Evolutionary conservation across 2,113 vertebrate genomes (phyloP).

Genomic region (Menidia beryllina): DNA sequence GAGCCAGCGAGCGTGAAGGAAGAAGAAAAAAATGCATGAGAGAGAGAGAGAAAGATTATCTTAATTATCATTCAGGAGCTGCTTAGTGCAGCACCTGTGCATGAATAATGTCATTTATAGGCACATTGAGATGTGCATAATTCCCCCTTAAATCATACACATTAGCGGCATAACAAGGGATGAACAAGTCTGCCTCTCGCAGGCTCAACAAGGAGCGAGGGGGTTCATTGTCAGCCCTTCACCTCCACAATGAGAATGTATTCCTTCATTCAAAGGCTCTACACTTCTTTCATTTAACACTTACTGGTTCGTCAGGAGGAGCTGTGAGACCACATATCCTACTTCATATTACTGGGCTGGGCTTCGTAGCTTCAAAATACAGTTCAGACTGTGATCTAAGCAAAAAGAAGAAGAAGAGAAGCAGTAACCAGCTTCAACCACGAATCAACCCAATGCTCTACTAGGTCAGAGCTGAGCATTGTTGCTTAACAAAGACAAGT

Average conservation of each 20-base stretch:
- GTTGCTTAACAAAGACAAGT: too few relatives aligned
- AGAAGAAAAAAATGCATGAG: conserved; percentile 64
- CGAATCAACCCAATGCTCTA: not conserved
- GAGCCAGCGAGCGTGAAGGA: conserved; percentile 76
- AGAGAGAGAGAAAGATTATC: conserved; percentile 82
- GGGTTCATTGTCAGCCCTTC: conserved; percentile 71
- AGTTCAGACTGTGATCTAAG: conserved; percentile 24
- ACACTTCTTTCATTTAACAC: conserved; percentile 70
- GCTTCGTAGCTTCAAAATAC: conserved; percentile 57
- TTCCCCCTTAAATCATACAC: conserved; percentile 84
- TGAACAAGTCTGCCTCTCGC: conserved; percentile 79
- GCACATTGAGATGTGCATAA: conserved; percentile 85
- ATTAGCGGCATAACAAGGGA: conserved; percentile 83
- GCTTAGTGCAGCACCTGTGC: conserved; percentile 87
- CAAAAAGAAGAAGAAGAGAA: conserved; percentile 28
- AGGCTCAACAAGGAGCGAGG: conserved; percentile 58
- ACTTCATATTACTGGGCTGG: conserved; percentile 50
- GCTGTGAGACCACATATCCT: conserved; percentile 66
- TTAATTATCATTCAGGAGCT: conserved; percentile 88
- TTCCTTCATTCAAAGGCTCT: conserved; percentile 74
- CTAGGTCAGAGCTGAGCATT: conserved; percentile 3
- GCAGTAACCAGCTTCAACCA: not conserved
- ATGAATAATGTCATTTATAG: conserved; percentile 88
- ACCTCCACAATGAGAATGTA: conserved; percentile 68
- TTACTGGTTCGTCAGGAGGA: conserved; percentile 58